Evolutionary conservation across 2,113 vertebrate genomes (phyloP), one percentile per base, ranked within the genome.

Genomic region (Peromyscus leucopus): DNA sequence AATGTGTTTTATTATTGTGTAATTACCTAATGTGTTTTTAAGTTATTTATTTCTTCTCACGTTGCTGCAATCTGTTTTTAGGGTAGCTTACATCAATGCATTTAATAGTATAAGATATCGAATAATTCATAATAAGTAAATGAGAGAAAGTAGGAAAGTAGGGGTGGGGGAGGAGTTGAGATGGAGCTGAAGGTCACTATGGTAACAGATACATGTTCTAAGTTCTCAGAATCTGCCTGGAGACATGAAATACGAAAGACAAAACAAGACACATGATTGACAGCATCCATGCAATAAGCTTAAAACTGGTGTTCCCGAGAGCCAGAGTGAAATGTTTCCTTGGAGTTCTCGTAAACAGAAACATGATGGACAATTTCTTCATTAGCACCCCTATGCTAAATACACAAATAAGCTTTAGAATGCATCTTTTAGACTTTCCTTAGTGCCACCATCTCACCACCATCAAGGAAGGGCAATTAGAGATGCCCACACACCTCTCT

Each of bases 1-100:
- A 91, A 97, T 97, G 78, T 96, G 89, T 65, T 98, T 96, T 92
- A 86, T 48, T 86, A 39, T 93, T 84, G 84, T 80, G 42, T 75
- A 92, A 75, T 69, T 89, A 88, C 28, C 87, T 80, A 92, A 80
- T 31, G 3, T 88, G 6, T 79, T 95, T 96, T 96, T 17, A 93
- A 88, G 79, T 96, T 91, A 84, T 78, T 96, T 89, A 90, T 80
- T 92, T 92, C 76, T 97, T 63, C 4, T 12, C 61, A 74, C 4
- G 59, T 94, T 79, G 39, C 42, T 90, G 24, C n/a, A 76, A 61
- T 89, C 11, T 76, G 11, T 87, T 93, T 96, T 97, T 89, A 92
- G 11, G 9, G 15, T 51, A 22, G 19, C 4, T 85, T 95, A 42
- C 48, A 67, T 79, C 91, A 83, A 90, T 79, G 42, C 5, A 94